Base-by-base conservation (phyloP, 2,888 invertebrate genomes). In the Ophraella communa region DNA sequence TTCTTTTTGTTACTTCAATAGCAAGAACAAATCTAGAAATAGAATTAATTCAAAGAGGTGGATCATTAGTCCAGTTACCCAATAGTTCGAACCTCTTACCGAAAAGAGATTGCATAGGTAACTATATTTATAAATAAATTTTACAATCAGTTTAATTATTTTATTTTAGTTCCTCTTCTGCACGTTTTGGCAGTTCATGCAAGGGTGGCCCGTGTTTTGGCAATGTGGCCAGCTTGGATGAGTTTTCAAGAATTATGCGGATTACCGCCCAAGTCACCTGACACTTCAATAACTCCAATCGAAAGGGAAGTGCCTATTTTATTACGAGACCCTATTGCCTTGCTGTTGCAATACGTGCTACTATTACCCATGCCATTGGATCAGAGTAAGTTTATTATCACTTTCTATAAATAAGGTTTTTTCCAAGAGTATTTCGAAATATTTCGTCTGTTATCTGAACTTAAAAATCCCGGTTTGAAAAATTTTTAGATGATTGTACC, bases 21-120 rank as follows among this genome's bases (percentile, higher is more conserved):
- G 93, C 92, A 53, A 88, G 97, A 73, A 95, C 94, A 54, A 96
- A 96, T 85, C 86, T 97, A 64, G 97, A 97, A 85, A 88, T 96
- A 64, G 96, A 97, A 83, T 86, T 97, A 49, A 91, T 95, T 66
- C 94, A 95, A 82, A 87, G 94, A 47, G 94, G 93, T n/a, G 95
- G 95, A 8, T 87, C 88, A n/a, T 84, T 95, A 10, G 81, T 83
- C 8, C 79, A 80, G 1, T 68, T 74, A 35, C 68, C 79, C 2
- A 77, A 72, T 53, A 78, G 83, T 47, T 81, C 84, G 1, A 78
- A 83, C 2, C 88, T 91, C 75, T 88, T 89, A 78, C 90, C 92
- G 44, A 90, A 92, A 77, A 86, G 92, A 63, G 92, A 93, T 75
- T 93, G 93, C 77, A 91, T 93, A 76, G 89, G 91, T 91, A 82